Conservation (phyloP, 2,797 vertebrate genomes). For the Micropoecilia bifurca region DNA sequence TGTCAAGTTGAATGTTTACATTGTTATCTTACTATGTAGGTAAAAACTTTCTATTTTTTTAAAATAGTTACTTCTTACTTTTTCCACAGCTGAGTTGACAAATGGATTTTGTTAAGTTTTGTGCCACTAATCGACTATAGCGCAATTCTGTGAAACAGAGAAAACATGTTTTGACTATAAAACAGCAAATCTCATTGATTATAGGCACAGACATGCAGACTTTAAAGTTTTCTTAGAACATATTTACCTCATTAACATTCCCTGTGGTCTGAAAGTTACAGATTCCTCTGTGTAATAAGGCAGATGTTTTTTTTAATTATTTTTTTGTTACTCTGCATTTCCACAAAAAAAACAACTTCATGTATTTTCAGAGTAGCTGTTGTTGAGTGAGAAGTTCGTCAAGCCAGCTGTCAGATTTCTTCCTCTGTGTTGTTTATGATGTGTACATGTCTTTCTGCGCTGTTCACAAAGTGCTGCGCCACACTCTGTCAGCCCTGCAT, state of each 20-base stretch:
- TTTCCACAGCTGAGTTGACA: neutral
- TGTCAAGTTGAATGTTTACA: neutral
- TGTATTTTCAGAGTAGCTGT: slow-evolving; percentile 12
- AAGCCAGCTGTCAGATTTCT: slow-evolving; percentile 26
- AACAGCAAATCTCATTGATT: neutral
- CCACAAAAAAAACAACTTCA: slow-evolving; percentile 17
- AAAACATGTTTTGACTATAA: neutral
- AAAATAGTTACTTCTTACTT: neutral
- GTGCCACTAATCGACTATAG: neutral
- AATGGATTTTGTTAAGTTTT: neutral
- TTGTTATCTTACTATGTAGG: neutral
- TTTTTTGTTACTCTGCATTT: slow-evolving; percentile 1
- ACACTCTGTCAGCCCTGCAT: slow-evolving; percentile 49
- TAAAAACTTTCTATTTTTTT: neutral
- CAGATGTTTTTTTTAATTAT: neutral
- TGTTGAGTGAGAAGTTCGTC: slow-evolving; percentile 26
- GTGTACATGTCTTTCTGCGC: slow-evolving; percentile 28
- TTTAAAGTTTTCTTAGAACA: neutral
- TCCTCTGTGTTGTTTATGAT: slow-evolving; percentile 27
- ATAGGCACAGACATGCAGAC: neutral
- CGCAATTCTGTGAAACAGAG: neutral
- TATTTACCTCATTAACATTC: neutral
- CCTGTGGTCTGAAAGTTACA: neutral
- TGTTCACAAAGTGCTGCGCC: slow-evolving; percentile 72
- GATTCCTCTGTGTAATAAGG: neutral